phyloP scores from a whole-genome alignment of 2,888 invertebrate species.

The Griposia aprilina region DNA sequence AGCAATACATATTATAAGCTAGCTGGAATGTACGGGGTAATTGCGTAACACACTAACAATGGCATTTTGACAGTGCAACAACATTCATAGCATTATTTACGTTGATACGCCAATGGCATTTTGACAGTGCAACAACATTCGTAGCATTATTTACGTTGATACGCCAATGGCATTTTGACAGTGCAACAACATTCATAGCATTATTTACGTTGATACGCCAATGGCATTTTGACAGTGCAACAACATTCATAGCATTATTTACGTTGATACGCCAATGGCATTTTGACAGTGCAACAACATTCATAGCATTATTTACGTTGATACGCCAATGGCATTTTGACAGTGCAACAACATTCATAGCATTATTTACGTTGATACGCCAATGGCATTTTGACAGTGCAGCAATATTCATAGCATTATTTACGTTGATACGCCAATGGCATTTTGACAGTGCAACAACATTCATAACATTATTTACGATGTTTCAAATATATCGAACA shows the following conservation, averaged over 20 bases:
- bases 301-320: not conserved
- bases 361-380: too few relatives aligned
- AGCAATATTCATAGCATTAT: not conserved
- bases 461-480: not conserved
- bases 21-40: not conserved
- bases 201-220: too few relatives aligned
- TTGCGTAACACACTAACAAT: not conserved
- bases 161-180: not conserved
- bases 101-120: too few relatives aligned
- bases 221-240: not conserved
- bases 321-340: not conserved
- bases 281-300: not conserved
- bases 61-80: not conserved
- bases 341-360: not conserved
- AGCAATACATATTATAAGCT: conserved; percentile 13
- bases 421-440: too few relatives aligned
- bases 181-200: not conserved
- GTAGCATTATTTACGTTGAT: too few relatives aligned
- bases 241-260: not conserved
- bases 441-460: not conserved
- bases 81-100: not conserved
- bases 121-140: not conserved
- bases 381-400: not conserved
- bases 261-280: too few relatives aligned
- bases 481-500: too few relatives aligned